Base-by-base conservation (phyloP, 2,113 vertebrate genomes). In the Eubucco bourcierii region DNA sequence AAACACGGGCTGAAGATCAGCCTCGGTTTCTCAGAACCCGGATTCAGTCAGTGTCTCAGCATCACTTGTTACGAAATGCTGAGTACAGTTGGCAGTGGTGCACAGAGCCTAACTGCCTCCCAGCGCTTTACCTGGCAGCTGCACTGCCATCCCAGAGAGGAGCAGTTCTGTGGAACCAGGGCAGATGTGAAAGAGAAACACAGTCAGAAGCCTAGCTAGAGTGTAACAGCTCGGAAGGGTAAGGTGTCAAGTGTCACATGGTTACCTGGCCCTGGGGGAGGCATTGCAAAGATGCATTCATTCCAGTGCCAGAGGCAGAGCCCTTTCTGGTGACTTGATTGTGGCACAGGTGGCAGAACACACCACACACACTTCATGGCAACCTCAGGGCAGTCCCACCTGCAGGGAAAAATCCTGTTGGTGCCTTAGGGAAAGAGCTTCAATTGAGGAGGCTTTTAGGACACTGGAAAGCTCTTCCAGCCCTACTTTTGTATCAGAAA, bases 151-250 rank as follows among this genome's bases (percentile, higher is more conserved):
- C 8, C 44, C 31, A 67, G 53, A 91, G n/a, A 79, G 76, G 41
- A 73, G 53, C 6, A 80, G 4, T 71, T 85, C 44, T 41, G 24
- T 29, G 83, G 61, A 93, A 88, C 93, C 85, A 90, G 58, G 60
- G 31, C 70, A 95, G 65, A 74, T 33, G 53, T 74, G 37, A 37
- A 91, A 80, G 58, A 41, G 47, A 93, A 95, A 90, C 12, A 10
- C 27, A 71, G 31, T 47, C 80, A 93, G 77, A 94, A 88, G 65
- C 52, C 76, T 95, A 86, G 85, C 76, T 95, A 95, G 88, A 88
- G 83, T 79, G 80, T 93, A 65, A 84, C 31, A 80, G 47, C 80
- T 95, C 85, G 76, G 58, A 77, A 68, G 65, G 58, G 61, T 61
- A 58, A 88, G 60, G 44, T 56, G 71, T 64, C 72, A 71, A 83